Base-by-base conservation (phyloP, 2,888 invertebrate species). In the Lottia gigantea region DNA sequence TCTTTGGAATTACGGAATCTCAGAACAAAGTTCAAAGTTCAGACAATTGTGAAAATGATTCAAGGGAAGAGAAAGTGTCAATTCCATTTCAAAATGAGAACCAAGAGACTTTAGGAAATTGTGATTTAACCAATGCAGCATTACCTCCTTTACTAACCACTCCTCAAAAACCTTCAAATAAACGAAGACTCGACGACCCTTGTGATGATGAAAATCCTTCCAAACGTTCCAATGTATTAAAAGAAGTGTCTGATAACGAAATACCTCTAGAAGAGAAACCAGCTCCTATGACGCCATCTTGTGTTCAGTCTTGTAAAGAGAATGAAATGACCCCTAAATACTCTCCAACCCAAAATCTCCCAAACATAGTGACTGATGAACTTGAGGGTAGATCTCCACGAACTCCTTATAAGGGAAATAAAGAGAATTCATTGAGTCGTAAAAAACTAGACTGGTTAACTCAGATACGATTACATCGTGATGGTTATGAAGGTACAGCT, bases 321-420 rank as follows among this genome's bases (percentile, higher is more conserved):
- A 55, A 55, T 72, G 49, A 70, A 68, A 14, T 73, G 23, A 31
- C 23, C 0, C 46, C 65, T 16, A 23, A 23, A 47, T 31, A 68
- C 25, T 81, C 82, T 6, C 82, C 81, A 14, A 83, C 82, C 12
- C 72, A 77, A 6, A 78, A 79, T 67, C 73, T 83, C 0, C 82
- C 82, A 49, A 83, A 83, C 65, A 66, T 76, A 16, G 77, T 80
- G 11, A 64, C 78, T 15, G 81, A 82, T 65, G 77, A 77, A 62
- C 75, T 77, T 19, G 66, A 71, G 2, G 71, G 62, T 2, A 75
- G 70, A 47, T 31, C 69, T 15, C 68, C 72, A 46, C 61, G 62
- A 68, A 64, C 25, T 25, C 66, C 55, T 62, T 55, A 55, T 55
- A 19, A 46, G 14, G 25, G 49, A 23, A 69, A 70, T 15, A 68